Conservation (phyloP, 2,113 vertebrate genomes). For the Pardalotus punctatus region DNA sequence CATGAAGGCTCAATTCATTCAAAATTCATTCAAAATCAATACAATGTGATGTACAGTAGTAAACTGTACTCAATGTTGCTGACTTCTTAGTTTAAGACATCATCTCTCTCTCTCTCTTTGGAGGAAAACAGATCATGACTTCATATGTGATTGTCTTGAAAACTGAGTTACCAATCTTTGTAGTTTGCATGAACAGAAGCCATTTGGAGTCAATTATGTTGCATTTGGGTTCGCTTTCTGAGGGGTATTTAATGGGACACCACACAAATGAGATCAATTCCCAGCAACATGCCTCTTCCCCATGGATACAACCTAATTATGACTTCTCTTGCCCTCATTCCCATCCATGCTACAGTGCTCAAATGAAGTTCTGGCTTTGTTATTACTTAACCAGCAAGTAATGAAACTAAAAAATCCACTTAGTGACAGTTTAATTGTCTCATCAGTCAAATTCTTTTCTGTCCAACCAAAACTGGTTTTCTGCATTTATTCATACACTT, state of each 20-base stretch:
- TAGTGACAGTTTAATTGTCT: neutral
- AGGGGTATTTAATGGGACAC: neutral
- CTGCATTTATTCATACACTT: neutral
- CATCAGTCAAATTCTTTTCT: neutral
- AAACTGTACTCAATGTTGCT: neutral
- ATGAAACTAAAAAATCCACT: neutral
- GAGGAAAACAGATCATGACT: neutral
- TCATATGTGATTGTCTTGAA: neutral
- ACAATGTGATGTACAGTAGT: neutral
- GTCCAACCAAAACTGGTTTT: neutral
- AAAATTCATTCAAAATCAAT: too few relatives aligned
- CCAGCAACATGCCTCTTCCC: neutral
- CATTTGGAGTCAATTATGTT: neutral
- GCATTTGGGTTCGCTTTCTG: neutral
- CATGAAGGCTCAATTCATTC: neutral
- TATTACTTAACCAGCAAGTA: neutral
- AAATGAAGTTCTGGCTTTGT: neutral
- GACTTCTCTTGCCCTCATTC: neutral
- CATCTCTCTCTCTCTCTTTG: neutral
- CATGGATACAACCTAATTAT: neutral
- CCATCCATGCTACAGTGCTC: neutral
- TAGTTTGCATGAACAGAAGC: neutral
- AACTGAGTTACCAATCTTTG: neutral
- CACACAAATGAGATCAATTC: neutral
- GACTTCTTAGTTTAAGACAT: neutral